phyloP scores from a whole-genome alignment of 2,888 invertebrate species.

The Germaria angustata region DNA sequence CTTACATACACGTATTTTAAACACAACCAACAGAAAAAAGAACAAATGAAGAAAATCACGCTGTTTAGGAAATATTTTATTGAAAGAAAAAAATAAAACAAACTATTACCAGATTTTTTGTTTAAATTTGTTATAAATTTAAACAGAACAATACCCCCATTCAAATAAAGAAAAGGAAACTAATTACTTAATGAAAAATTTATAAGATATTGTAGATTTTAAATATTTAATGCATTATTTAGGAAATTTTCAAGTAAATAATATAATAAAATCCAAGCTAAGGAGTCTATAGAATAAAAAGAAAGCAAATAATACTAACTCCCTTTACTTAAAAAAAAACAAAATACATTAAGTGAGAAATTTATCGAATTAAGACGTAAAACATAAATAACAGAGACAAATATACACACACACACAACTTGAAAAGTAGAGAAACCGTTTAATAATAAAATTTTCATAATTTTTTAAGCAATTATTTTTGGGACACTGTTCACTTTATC shows the following conservation, averaged over 20 bases:
- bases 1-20: conserved; percentile 36
- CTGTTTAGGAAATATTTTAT: conserved; percentile 62
- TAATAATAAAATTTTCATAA: conserved; percentile 10
- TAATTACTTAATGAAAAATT: conserved; percentile 63
- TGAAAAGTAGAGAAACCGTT: conserved; percentile 56
- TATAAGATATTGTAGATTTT: conserved; percentile 74
- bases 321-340: conserved; percentile 75
- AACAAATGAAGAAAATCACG: conserved; percentile 42
- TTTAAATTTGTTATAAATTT: conserved; percentile 65
- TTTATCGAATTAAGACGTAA: conserved; percentile 55
- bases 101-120: conserved; percentile 47
- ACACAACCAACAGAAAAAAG: conserved; percentile 37
- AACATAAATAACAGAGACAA: conserved; percentile 59
- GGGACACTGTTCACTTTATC: conserved; percentile 45
- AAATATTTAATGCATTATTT: conserved; percentile 71
- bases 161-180: conserved; percentile 47
- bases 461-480: conserved; percentile 42
- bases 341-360: conserved; percentile 65
- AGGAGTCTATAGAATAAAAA: conserved; percentile 70
- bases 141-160: conserved; percentile 48
- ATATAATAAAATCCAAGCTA: conserved; percentile 59
- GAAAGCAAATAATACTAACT: conserved; percentile 69
- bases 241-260: conserved; percentile 68
- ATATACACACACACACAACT: conserved; percentile 69
- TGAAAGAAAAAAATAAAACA: conserved; percentile 19